Base-by-base conservation (phyloP, 2,888 invertebrate species). In the Melitaea athalia region DNA sequence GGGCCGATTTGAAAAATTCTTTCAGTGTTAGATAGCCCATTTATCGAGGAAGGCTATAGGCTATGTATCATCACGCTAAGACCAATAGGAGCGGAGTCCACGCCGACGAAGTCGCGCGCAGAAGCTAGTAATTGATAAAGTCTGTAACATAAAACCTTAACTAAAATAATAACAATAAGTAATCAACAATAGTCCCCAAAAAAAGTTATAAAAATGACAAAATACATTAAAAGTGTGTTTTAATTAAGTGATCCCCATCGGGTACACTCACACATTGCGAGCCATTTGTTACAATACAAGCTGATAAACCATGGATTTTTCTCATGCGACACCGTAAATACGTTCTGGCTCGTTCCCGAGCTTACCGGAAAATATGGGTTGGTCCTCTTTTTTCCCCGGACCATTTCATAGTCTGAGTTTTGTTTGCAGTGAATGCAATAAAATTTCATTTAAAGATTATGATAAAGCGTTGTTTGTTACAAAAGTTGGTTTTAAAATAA, bases 291-390 rank as follows among this genome's bases (percentile, higher is more conserved):
- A 79, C 79, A 79, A 79, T 80, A 78, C 45, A 79, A 73, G 78
- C 80, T 81, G 79, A 81, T 82, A 83, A 83, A 82, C 80, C 79
- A 77, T 77, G 68, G 77, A 74, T 79, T 80, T 81, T 79, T 78
- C 75, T 74, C 76, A 61, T 72, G 74, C 73, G 75, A 74, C 77
- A 77, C 24, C 79, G 80, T 82, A 83, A 83, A 83, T 83, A 83
- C 80, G 81, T 81, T 85, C 79, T 81, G 82, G 78, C 82, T 80
- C 83, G 81, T 78, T 80, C 78, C 80, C 81, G 76, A 81, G 84
- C 79, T 83, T 76, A 83, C 74, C 79, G 79, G 78, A 79, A 84
- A 82, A 81, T 81, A 85, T 83, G 76, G 78, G 74, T 68, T 73
- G 74, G 75, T 80, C 80, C 77, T 79, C 75, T 81, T 80, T 80